Conservation (phyloP, 1,140 invertebrate genomes). For the Helicoverpa armigera region DNA sequence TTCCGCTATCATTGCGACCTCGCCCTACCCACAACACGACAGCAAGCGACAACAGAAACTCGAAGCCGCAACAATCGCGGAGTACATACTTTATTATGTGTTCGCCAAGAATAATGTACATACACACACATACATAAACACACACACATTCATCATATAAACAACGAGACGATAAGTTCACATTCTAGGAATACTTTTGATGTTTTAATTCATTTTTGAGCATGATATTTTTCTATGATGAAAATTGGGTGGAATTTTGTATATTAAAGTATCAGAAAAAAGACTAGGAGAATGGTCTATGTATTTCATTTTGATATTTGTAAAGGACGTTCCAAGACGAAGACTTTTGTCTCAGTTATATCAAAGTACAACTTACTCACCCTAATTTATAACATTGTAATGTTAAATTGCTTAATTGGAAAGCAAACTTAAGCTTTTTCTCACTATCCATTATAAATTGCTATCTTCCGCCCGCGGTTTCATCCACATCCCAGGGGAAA, state of each 20-base stretch:
- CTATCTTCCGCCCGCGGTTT: no score
- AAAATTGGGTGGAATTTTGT: neutral
- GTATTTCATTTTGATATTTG: neutral
- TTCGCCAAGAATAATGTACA: slow-evolving; percentile 37
- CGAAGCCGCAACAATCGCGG: slow-evolving; percentile 42
- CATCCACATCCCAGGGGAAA: no score
- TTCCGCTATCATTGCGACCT: neutral
- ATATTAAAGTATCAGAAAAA: neutral
- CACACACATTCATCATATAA: slow-evolving; percentile 3
- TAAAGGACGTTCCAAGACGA: no score
- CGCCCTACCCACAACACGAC: slow-evolving; percentile 16
- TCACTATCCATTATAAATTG: no score
- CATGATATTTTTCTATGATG: neutral
- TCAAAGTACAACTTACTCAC: no score
- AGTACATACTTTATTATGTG: slow-evolving; percentile 46
- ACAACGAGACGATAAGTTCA: slow-evolving; percentile 27
- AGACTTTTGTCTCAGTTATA: no score
- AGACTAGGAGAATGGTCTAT: neutral
- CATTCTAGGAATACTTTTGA: slow-evolving; percentile 25
- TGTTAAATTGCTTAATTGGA: no score
- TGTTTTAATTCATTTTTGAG: slow-evolving; percentile 1
- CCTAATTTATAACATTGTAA: no score
- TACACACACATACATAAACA: neutral
- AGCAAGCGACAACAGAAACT: slow-evolving; percentile 43
- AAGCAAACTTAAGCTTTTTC: no score